These are phyloP conservation scores for Hyles vespertilio DNA, from an alignment of 1,140 invertebrate genomes.

Conservation along the genomic window DNA sequence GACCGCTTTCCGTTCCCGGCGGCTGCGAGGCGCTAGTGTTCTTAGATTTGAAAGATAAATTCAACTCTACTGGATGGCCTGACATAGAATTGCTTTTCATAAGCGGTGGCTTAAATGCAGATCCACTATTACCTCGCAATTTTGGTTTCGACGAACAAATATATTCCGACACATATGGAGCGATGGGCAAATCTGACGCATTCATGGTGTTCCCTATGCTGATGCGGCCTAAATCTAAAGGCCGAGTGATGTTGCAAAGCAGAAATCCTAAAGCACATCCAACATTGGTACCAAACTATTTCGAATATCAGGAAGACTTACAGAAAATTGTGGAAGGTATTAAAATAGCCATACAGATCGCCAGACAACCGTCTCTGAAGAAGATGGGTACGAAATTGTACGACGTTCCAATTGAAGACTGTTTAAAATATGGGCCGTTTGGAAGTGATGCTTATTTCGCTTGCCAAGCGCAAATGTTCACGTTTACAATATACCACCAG, in stretches of 20 bases:
- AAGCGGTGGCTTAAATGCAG: conserved; percentile 74
- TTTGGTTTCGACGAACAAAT: conserved; percentile 79
- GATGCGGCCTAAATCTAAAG: conserved; percentile 84
- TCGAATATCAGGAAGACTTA: conserved; percentile 80
- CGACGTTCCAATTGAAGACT: conserved; percentile 79
- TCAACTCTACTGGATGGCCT: conserved; percentile 80
- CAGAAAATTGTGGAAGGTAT: conserved; percentile 80
- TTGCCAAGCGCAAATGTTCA: conserved; percentile 83
- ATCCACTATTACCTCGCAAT: conserved; percentile 71
- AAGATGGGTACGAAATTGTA: conserved; percentile 78
- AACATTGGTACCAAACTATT: conserved; percentile 89
- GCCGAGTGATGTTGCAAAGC: conserved; percentile 80
- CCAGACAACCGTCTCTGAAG: conserved; percentile 77
- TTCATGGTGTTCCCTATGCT: conserved; percentile 83
- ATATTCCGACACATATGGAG: conserved; percentile 71
- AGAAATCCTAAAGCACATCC: conserved; percentile 86
- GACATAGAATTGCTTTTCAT: conserved; percentile 85
- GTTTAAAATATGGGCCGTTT: conserved; percentile 77
- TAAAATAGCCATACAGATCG: conserved; percentile 76
- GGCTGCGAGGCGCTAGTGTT: conserved; percentile 89
- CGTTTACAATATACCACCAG: conserved; percentile 87
- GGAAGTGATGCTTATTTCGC: conserved; percentile 84
- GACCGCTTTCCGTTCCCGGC: conserved; percentile 85
- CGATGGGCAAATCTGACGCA: conserved; percentile 73
- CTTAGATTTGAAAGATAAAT: conserved; percentile 81